Evolutionary conservation across 1,140 invertebrate species (phyloP), one percentile per base, ranked within the genome.

Genomic region (Aricia agestis): DNA sequence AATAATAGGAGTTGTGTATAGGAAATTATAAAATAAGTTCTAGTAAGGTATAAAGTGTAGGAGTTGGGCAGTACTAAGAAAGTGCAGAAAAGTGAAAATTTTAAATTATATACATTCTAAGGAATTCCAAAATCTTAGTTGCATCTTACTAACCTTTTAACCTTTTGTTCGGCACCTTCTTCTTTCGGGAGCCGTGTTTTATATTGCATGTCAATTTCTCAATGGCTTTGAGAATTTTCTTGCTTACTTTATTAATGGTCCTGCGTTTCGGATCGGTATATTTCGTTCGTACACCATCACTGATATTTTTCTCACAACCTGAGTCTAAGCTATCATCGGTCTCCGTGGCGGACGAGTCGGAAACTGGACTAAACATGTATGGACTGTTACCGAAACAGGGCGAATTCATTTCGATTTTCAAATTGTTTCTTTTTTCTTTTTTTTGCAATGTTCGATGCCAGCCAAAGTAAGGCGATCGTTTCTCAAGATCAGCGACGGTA

Each of bases 171-270:
- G 66, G 52, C 13, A 72, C 68, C 25, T 75, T 75, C 72, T 82
- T 90, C 75, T 81, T 58, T 68, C 78, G 85, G 63, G 82, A 83
- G 74, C 75, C 80, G 65, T 76, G 82, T 75, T 82, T 89, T 25
- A 89, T 82, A 71, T 86, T 91, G 74, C 89, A 91, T 9, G 89
- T 90, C 66, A 91, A 72, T 67, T 79, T 82, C 67, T 91, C 89
- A 18, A 91, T 91, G 31, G 82, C 89, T 78, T 82, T 90, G 31
- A 91, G 73, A 73, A 90, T 89, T 72, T 90, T 91, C 68, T 87
- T 86, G 78, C 89, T 90, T 70, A 91, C 89, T 86, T 90, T 91
- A 73, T 87, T 91, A 78, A 91, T 91, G 36, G 89, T 91, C 80
- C 87, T 89, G 36, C 79, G 72, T 75, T 89, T 91, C 82, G 89